Conservation (phyloP, 2,888 invertebrate genomes). For the Itoplectis maculator region DNA sequence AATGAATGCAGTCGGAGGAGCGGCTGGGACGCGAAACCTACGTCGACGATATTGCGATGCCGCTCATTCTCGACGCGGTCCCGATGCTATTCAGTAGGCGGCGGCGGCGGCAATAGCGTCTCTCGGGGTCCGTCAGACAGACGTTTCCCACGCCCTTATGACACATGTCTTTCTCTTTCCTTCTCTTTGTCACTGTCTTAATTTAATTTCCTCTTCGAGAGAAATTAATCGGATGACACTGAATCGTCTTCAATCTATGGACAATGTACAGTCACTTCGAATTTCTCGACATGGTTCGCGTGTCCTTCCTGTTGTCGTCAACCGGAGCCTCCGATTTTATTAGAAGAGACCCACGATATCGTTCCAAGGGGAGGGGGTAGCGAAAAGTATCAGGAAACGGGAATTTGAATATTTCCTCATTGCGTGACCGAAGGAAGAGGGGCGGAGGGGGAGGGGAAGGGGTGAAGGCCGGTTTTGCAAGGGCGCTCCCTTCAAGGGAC, state of each 20-base stretch:
- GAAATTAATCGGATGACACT: conserved; percentile 8
- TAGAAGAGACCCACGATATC: conserved; percentile 38
- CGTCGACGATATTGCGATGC: conserved; percentile 33
- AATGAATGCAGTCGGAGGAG: conserved; percentile 67
- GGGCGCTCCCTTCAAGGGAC: conserved; percentile 67
- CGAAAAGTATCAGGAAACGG: conserved; percentile 29
- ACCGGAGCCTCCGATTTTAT: conserved; percentile 10
- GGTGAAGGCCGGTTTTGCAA: conserved; percentile 36
- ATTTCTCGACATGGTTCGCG: not conserved
- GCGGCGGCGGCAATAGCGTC: too few relatives aligned
- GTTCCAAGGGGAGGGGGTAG: conserved; percentile 10
- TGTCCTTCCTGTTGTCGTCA: not conserved
- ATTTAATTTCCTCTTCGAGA: conserved; percentile 30
- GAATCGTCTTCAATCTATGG: not conserved
- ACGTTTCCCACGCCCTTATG: conserved; percentile 68
- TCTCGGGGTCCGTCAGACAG: conserved; percentile 27
- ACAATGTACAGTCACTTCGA: too few relatives aligned
- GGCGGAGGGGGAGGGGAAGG: not conserved
- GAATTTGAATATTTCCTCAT: conserved; percentile 66
- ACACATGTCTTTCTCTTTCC: conserved; percentile 52
- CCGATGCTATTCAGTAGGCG: conserved; percentile 43
- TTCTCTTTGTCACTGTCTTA: conserved; percentile 10
- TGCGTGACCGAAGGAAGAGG: conserved; percentile 51
- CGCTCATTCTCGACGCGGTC: conserved; percentile 52
- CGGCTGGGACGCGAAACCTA: conserved; percentile 39